These are phyloP conservation scores for Coreoperca whiteheadi DNA, from an alignment of 2,113 vertebrate genomes.

Conservation along the genomic window DNA sequence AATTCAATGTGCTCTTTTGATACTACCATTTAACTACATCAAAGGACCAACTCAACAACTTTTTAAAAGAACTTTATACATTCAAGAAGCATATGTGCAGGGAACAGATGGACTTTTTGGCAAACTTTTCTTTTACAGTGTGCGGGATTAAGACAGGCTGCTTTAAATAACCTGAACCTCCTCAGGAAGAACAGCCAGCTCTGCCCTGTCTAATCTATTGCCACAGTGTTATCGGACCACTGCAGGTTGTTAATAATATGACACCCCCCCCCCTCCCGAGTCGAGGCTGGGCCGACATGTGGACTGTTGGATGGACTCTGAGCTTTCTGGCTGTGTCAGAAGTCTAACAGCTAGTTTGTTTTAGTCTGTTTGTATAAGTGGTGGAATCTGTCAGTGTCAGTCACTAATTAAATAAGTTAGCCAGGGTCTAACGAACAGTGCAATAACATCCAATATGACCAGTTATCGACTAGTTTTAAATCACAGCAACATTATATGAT, in stretches of 20 bases:
- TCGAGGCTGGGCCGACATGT: conserved; percentile 10
- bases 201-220: conserved; percentile 67
- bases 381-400: conserved; percentile 21
- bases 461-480: not conserved
- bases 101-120: conserved; percentile 59
- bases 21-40: not conserved
- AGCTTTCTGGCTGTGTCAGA: conserved; percentile 15
- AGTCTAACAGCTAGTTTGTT: conserved; percentile 29
- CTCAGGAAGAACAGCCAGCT: conserved; percentile 60
- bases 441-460: conserved; percentile 9
- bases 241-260: conserved; percentile 74
- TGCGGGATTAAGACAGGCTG: conserved; percentile 71
- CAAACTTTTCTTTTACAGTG: conserved; percentile 44
- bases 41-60: conserved; percentile 6
- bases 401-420: not conserved
- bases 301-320: conserved; percentile 39
- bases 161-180: conserved; percentile 70
- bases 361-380: conserved; percentile 6
- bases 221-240: conserved; percentile 68
- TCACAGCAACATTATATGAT: not conserved
- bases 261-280: conserved; percentile 9
- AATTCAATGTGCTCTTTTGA: not conserved
- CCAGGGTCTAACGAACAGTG: not conserved
- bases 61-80: conserved; percentile 26
- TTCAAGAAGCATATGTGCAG: conserved; percentile 23